phyloP scores from a whole-genome alignment of 2,113 vertebrate species.

The Oncorhynchus kisutch region DNA sequence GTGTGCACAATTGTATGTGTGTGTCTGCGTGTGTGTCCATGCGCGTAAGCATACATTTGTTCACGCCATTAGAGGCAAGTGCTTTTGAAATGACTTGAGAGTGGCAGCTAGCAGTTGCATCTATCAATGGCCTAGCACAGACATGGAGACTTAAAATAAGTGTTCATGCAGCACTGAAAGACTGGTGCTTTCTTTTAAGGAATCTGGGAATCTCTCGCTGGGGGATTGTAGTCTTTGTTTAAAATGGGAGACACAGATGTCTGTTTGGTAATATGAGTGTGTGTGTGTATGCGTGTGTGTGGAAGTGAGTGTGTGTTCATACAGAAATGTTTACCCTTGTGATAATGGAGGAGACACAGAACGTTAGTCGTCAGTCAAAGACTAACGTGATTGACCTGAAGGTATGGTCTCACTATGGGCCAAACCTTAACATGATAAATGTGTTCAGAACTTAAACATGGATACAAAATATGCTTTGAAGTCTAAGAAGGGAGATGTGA shows the following conservation, averaged over 20 bases:
- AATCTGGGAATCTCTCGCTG: background rate
- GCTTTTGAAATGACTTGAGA: background rate
- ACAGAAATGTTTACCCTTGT: no score
- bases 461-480: no score
- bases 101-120: background rate
- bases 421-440: no score
- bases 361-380: no score
- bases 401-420: no score
- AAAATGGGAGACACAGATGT: background rate
- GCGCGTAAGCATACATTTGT: constrained; percentile 14
- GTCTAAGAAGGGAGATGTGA: no score
- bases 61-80: background rate
- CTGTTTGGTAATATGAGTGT: background rate
- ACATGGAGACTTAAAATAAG: background rate
- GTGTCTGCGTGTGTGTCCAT: constrained; percentile 22
- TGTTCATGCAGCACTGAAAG: background rate
- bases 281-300: background rate
- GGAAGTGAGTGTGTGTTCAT: no score
- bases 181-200: background rate
- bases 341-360: no score
- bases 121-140: background rate
- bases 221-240: background rate
- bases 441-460: no score
- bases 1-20: background rate
- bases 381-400: no score